Conservation (phyloP, 1,140 invertebrate species). For the Drosophila sucinea region DNA sequence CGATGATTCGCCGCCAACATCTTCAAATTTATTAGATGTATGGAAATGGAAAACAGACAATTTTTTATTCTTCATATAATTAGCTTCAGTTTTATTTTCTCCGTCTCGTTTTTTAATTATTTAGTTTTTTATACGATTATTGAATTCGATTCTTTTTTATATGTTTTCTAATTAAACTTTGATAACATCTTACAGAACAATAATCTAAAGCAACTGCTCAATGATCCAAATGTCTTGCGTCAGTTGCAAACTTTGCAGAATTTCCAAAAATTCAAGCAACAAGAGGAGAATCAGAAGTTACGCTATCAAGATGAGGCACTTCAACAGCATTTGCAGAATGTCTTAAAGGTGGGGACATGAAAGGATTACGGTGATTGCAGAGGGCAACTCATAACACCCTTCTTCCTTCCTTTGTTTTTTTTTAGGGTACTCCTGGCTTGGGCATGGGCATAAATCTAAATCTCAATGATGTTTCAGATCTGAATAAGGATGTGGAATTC, state of each 20-base stretch:
- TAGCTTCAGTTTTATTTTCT: conserved; percentile 17
- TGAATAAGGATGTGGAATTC: conserved; percentile 84
- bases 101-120: conserved; percentile 15
- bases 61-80: conserved; percentile 3
- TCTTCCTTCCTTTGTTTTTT: conserved; percentile 2
- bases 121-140: background rate
- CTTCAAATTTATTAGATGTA: conserved; percentile 70
- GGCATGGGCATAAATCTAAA: conserved; percentile 44
- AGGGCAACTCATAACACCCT: too few relatives aligned
- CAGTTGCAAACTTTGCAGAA: conserved; percentile 85
- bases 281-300: conserved; percentile 88
- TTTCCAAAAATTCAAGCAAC: conserved; percentile 86
- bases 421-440: conserved; percentile 55
- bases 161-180: background rate
- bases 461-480: conserved; percentile 57
- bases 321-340: conserved; percentile 89
- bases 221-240: conserved; percentile 88
- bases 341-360: conserved; percentile 56
- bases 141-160: background rate
- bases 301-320: conserved; percentile 91
- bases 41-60: conserved; percentile 15
- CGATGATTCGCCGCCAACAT: conserved; percentile 67
- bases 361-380: background rate
- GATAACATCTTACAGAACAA: conserved; percentile 65
- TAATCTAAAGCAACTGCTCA: conserved; percentile 84